These are phyloP conservation scores for Anabas testudineus DNA, from an alignment of 2,797 vertebrate species.

Conservation along the genomic window DNA sequence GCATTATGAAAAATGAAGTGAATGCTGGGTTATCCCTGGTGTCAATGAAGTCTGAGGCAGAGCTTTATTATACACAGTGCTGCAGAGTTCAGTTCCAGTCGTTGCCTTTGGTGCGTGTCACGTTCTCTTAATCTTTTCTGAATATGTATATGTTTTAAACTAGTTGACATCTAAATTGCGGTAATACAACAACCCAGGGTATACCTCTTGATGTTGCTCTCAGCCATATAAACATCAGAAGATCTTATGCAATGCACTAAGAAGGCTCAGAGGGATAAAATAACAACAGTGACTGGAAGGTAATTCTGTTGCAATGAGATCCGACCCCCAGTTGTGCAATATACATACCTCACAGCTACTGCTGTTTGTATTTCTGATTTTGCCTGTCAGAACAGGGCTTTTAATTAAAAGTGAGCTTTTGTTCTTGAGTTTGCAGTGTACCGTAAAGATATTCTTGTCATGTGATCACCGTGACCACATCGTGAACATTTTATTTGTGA, in stretches of 20 bases:
- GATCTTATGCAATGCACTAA: slow-evolving; percentile 53
- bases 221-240: slow-evolving; percentile 35
- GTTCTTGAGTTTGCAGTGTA: slow-evolving; percentile 1
- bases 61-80: slow-evolving; percentile 13
- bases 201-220: slow-evolving; percentile 32
- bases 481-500: slow-evolving; percentile 1
- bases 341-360: slow-evolving; percentile 33
- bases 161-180: background rate
- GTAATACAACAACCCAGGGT: slow-evolving; percentile 23
- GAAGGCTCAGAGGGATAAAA: slow-evolving; percentile 37
- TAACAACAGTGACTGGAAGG: slow-evolving; percentile 42
- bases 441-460: background rate
- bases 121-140: slow-evolving; percentile 6
- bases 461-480: background rate
- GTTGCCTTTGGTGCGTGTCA: slow-evolving; percentile 9
- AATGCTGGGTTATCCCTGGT: slow-evolving; percentile 13
- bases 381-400: slow-evolving; percentile 35
- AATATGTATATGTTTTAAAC: slow-evolving; percentile 7
- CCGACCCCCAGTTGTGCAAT: slow-evolving; percentile 70
- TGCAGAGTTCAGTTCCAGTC: slow-evolving; percentile 4
- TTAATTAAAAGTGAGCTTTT: slow-evolving; percentile 4
- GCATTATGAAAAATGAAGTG: slow-evolving; percentile 26
- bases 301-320: slow-evolving; percentile 64
- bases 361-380: slow-evolving; percentile 37
- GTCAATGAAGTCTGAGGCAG: slow-evolving; percentile 8